Evolutionary conservation across 2,113 vertebrate genomes (phyloP).

Genomic region (Mustela nigripes): DNA sequence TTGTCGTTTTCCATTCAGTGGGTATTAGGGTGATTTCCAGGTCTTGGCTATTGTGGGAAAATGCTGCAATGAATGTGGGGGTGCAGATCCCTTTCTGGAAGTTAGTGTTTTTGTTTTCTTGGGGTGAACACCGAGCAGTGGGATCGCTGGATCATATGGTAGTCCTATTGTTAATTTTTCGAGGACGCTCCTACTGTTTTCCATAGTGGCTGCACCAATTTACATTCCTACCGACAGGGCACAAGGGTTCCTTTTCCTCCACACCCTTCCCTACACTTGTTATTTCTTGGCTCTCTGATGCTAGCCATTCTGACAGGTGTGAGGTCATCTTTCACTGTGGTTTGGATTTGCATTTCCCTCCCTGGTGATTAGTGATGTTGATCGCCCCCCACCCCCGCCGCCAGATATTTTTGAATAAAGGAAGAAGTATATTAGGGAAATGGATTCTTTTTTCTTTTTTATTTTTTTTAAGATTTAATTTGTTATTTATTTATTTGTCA

Average conservation of each 20-base stretch:
- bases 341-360: not conserved
- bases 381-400: not conserved
- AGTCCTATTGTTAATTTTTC: not conserved
- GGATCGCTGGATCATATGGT: not conserved
- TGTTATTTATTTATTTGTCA: too few species aligned
- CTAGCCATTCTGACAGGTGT: not conserved
- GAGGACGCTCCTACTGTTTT: not conserved
- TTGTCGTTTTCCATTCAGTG: not conserved
- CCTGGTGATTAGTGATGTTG: not conserved
- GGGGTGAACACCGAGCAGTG: not conserved
- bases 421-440: slow-evolving; percentile 40
- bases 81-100: not conserved
- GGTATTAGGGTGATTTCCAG: not conserved
- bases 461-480: too few species aligned
- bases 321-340: not conserved
- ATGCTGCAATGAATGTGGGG: not conserved
- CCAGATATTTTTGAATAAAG: not conserved
- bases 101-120: not conserved
- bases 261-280: not conserved
- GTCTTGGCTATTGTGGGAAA: not conserved
- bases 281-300: not conserved
- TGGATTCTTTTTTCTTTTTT: slow-evolving; percentile 33
- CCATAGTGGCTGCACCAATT: not conserved
- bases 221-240: not conserved
- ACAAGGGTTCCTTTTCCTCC: not conserved